A percentile compares a stretch with the other conserved stretches of the same genome.
phyloP scores from a whole-genome alignment of 2,113 vertebrate species.

The Heterotis niloticus region DNA sequence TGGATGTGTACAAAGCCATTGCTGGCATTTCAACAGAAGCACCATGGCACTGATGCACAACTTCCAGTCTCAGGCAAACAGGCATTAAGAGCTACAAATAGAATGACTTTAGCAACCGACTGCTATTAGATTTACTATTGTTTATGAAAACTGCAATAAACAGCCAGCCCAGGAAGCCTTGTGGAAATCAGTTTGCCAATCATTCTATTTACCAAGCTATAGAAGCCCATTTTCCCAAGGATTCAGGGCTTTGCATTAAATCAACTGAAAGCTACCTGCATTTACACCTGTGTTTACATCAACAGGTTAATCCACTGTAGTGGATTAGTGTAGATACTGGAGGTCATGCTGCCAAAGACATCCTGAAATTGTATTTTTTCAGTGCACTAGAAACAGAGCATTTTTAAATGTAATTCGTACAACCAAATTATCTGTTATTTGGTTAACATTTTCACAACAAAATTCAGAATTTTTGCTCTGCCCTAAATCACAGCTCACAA shows the following conservation, averaged over 20 bases:
- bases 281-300: background rate
- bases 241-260: background rate
- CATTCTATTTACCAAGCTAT: background rate
- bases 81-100: conserved; percentile 9
- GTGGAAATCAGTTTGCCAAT: conserved; percentile 8
- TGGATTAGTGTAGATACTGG: no score
- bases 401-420: background rate
- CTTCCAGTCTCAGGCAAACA: background rate
- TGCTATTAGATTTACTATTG: conserved; percentile 20
- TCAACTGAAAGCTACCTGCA: background rate
- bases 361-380: background rate
- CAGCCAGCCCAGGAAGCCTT: background rate
- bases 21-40: background rate
- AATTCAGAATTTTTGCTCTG: background rate
- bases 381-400: background rate
- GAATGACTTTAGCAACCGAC: conserved; percentile 2
- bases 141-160: conserved; percentile 17
- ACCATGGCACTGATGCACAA: background rate
- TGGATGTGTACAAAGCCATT: background rate
- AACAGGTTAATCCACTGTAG: background rate
- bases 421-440: background rate
- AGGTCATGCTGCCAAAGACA: no score
- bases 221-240: background rate
- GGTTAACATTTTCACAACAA: background rate
- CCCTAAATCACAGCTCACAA: background rate